A percentile compares a stretch with the other conserved stretches of the same genome.
phyloP scores from a whole-genome alignment of 2,113 vertebrate genomes.

The Pitta sordida region DNA sequence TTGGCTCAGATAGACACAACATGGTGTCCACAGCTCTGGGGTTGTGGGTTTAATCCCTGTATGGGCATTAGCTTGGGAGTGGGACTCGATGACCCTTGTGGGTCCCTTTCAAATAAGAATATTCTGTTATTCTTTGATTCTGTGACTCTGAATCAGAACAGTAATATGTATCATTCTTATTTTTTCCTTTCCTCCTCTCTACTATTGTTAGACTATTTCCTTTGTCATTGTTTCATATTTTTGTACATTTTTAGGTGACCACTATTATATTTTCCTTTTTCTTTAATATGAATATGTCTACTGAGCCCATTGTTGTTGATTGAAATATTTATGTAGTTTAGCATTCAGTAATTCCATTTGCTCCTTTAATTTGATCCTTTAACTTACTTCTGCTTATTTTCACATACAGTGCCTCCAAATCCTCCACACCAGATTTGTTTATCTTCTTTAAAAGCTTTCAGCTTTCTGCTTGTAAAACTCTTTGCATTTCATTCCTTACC shows the following conservation, averaged over 20 bases:
- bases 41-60: too few species aligned
- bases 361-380: conserved; percentile 61
- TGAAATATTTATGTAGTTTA: conserved; percentile 68
- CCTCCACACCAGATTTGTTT: conserved; percentile 47
- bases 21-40: too few species aligned
- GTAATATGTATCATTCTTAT: conserved; percentile 26
- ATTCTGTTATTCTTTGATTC: too few species aligned
- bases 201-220: conserved; percentile 14
- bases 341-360: conserved; percentile 57
- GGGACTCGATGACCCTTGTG: too few species aligned
- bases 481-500: conserved; percentile 66
- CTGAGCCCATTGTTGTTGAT: conserved; percentile 50
- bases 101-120: too few species aligned
- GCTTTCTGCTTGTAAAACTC: conserved; percentile 67
- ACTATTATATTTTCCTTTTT: conserved; percentile 52
- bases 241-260: conserved; percentile 52
- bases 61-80: too few species aligned
- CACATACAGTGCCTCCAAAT: conserved; percentile 52
- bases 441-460: conserved; percentile 63
- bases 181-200: not conserved
- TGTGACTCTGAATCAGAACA: not conserved
- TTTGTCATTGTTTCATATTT: conserved; percentile 46
- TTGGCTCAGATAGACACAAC: too few species aligned
- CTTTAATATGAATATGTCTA: conserved; percentile 36
- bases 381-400: conserved; percentile 68